These are phyloP conservation scores for Atethmia centrago DNA, from an alignment of 2,888 invertebrate species.

Conservation along the genomic window DNA sequence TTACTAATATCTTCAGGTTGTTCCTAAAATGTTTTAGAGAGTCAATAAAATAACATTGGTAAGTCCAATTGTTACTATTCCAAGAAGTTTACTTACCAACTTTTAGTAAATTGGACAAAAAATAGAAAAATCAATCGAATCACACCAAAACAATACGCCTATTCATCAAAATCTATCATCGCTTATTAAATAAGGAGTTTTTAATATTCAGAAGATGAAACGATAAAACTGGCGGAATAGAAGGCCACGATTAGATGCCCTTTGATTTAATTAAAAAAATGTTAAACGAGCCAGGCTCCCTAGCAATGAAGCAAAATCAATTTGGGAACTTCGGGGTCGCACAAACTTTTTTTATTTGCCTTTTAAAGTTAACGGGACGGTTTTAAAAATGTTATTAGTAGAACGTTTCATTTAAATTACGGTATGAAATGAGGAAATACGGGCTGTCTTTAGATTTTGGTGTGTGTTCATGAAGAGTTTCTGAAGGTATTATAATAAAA, in stretches of 20 bases:
- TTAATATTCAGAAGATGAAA: slow-evolving; percentile 66
- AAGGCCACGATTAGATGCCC: slow-evolving; percentile 76
- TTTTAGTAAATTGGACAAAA: neutral
- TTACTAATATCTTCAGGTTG: neutral
- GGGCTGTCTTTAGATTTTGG: slow-evolving; percentile 3
- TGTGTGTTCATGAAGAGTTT: neutral
- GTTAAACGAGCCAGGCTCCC: slow-evolving; percentile 82
- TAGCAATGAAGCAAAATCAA: slow-evolving; percentile 80
- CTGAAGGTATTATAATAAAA: neutral
- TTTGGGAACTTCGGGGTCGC: slow-evolving; percentile 79
- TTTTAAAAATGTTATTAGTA: slow-evolving; percentile 67
- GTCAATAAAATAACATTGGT: neutral
- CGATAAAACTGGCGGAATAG: slow-evolving; percentile 67
- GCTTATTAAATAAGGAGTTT: slow-evolving; percentile 54
- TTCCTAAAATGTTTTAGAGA: neutral
- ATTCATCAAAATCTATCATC: slow-evolving; percentile 28
- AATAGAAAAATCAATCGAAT: neutral
- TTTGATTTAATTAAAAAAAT: slow-evolving; percentile 87
- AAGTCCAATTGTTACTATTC: neutral
- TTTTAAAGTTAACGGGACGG: slow-evolving; percentile 71
- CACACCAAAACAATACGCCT: neutral
- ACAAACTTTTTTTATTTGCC: slow-evolving; percentile 75
- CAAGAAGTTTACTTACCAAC: neutral
- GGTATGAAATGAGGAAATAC: slow-evolving; percentile 15
- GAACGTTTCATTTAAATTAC: slow-evolving; percentile 51